phyloP scores from a whole-genome alignment of 2,797 vertebrate species.

The Typhlichthys subterraneus region DNA sequence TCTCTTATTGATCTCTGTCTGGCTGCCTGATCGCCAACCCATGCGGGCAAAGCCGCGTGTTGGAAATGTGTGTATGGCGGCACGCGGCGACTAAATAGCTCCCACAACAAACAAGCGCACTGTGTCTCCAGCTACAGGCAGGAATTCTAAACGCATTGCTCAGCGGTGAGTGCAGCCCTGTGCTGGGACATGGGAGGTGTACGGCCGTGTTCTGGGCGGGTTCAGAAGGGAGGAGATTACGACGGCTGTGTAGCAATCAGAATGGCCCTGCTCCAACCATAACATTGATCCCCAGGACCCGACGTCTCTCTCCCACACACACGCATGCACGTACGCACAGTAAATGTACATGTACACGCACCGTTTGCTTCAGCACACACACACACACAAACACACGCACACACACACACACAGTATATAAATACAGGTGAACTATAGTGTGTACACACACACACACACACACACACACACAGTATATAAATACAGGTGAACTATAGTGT shows the following conservation, averaged over 20 bases:
- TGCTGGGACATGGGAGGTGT: slow-evolving; percentile 50
- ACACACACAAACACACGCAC: not conserved
- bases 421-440: too few relatives aligned
- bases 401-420: not conserved
- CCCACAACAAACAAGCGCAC: slow-evolving; percentile 38
- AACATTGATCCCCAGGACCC: slow-evolving; percentile 52
- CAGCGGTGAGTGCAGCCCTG: slow-evolving; percentile 18
- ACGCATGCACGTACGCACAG: slow-evolving; percentile 2
- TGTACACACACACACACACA: not conserved
- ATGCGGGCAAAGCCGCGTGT: not conserved
- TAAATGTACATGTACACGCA: not conserved
- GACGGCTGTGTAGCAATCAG: slow-evolving; percentile 57
- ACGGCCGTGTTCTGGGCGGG: slow-evolving; percentile 39
- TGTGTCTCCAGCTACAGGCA: slow-evolving; percentile 32
- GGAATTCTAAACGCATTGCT: slow-evolving; percentile 53
- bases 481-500: too few relatives aligned
- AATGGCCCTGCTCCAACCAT: slow-evolving; percentile 57
- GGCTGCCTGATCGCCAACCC: not conserved
- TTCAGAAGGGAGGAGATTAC: slow-evolving; percentile 45
- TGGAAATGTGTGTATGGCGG: slow-evolving; percentile 7
- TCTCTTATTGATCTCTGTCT: not conserved
- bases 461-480: not conserved
- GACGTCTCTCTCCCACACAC: slow-evolving; percentile 21
- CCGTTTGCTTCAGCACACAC: not conserved
- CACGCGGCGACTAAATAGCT: slow-evolving; percentile 4